A percentile compares a stretch with the other conserved stretches of the same genome.
Conservation (phyloP, 2,113 vertebrate genomes). For the Chaetorhynchus papuensis region DNA sequence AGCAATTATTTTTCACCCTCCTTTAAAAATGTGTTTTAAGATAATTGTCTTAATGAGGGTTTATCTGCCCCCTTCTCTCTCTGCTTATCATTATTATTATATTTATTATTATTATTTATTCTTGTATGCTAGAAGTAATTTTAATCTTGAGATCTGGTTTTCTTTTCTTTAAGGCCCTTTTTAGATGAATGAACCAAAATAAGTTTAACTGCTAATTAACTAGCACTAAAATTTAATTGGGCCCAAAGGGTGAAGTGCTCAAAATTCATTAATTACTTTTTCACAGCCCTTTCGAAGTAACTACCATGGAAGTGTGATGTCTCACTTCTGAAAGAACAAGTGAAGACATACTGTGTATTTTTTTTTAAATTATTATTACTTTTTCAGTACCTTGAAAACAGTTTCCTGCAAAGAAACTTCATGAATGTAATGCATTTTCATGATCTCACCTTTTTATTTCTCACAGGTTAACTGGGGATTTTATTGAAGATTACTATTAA, state of each 20-base stretch:
- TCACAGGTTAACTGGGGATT: not conserved
- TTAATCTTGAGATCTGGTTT: slow-evolving; percentile 6
- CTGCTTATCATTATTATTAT: not conserved
- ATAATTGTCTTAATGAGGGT: slow-evolving; percentile 37
- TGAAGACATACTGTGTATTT: not conserved
- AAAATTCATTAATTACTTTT: slow-evolving; percentile 72
- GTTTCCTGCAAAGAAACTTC: not conserved
- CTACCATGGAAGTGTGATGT: not conserved
- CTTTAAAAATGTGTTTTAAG: slow-evolving; percentile 29
- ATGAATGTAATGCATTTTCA: not conserved
- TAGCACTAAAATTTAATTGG: slow-evolving; percentile 74
- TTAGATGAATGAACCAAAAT: slow-evolving; percentile 59
- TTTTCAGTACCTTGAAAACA: not conserved
- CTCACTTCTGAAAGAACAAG: not conserved
- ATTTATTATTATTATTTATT: not conserved
- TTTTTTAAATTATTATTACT: not conserved
- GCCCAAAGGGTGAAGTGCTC: slow-evolving; percentile 69
- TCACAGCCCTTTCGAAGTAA: slow-evolving; percentile 20
- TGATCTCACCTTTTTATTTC: not conserved
- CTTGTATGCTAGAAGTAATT: slow-evolving; percentile 2
- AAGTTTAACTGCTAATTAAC: slow-evolving; percentile 72
- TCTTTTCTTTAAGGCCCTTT: slow-evolving; percentile 41
- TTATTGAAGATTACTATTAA: not conserved
- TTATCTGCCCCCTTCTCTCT: not conserved
- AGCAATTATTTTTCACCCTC: slow-evolving; percentile 52